Percentiles rank a stretch among this genome's conserved stretches.
These are phyloP conservation scores for Melanophora roralis DNA, from an alignment of 2,888 invertebrate genomes.

Conservation along the genomic window DNA sequence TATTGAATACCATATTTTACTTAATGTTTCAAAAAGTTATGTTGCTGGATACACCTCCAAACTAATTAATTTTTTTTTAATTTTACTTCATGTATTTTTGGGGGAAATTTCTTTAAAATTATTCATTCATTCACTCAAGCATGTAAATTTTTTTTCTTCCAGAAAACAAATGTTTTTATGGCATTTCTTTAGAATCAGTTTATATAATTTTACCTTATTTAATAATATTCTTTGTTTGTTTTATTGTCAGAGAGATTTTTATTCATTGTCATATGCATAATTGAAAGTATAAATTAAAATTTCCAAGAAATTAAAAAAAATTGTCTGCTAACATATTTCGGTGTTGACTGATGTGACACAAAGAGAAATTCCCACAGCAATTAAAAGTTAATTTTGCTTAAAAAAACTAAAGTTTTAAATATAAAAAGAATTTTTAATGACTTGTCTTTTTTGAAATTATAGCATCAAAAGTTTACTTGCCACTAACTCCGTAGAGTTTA, in stretches of 20 bases:
- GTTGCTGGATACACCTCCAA: conserved; percentile 50
- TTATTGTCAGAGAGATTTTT: conserved; percentile 15
- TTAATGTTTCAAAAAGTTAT: conserved; percentile 20
- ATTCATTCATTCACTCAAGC: conserved; percentile 3
- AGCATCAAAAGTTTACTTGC: too few species aligned
- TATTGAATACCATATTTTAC: too few species aligned
- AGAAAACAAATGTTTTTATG: background rate
- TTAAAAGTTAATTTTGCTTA: conserved; percentile 12
- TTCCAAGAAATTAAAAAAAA: conserved; percentile 30
- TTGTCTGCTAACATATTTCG: background rate
- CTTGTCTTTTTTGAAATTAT: too few species aligned
- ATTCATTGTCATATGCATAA: conserved; percentile 1
- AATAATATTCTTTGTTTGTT: conserved; percentile 30
- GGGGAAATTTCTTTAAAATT: conserved; percentile 4
- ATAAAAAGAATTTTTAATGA: background rate
- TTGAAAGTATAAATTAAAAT: conserved; percentile 42
- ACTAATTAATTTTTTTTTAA: conserved; percentile 18
- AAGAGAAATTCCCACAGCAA: conserved; percentile 35
- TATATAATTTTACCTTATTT: conserved; percentile 9
- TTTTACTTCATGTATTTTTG: background rate
- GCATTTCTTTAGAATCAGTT: conserved; percentile 13
- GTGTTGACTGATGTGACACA: background rate
- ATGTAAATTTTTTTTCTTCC: background rate
- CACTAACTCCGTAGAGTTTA: too few species aligned
- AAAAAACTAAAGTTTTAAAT: background rate